phyloP scores from a whole-genome alignment of 2,888 invertebrate genomes.

The Parascotia fuliginaria region DNA sequence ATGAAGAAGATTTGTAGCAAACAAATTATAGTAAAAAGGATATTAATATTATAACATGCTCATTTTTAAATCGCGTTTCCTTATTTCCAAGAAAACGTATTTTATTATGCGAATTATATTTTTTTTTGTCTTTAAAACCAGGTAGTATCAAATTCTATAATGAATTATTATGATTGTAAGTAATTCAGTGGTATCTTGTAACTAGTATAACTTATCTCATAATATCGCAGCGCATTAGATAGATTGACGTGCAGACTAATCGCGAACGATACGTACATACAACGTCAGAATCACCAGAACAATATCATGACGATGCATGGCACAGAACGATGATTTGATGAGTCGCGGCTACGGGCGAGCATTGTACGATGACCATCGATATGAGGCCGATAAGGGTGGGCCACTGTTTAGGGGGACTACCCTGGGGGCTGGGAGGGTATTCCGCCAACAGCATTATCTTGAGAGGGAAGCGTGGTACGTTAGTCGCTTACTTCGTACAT shows the following conservation, averaged over 20 bases:
- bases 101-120: no score
- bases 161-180: no score
- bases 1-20: no score
- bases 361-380: conserved; percentile 56
- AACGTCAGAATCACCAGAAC: conserved; percentile 10
- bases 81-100: no score
- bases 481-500: conserved; percentile 74
- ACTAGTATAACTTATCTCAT: background rate
- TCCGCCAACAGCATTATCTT: conserved; percentile 69
- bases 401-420: conserved; percentile 29
- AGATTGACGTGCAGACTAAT: background rate
- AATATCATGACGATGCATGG: conserved; percentile 38
- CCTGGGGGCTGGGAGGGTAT: conserved; percentile 34
- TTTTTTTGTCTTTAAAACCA: no score
- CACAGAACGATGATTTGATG: conserved; percentile 50
- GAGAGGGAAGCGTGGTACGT: conserved; percentile 66
- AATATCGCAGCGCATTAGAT: background rate
- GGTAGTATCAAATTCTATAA: no score
- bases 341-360: conserved; percentile 29
- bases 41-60: no score
- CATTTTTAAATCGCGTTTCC: no score
- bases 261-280: background rate
- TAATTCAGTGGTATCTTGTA: background rate
- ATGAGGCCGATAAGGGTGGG: conserved; percentile 51
- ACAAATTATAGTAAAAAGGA: no score